Base-by-base conservation (phyloP, 2,113 vertebrate genomes). In the Psammodynastes pulverulentus region DNA sequence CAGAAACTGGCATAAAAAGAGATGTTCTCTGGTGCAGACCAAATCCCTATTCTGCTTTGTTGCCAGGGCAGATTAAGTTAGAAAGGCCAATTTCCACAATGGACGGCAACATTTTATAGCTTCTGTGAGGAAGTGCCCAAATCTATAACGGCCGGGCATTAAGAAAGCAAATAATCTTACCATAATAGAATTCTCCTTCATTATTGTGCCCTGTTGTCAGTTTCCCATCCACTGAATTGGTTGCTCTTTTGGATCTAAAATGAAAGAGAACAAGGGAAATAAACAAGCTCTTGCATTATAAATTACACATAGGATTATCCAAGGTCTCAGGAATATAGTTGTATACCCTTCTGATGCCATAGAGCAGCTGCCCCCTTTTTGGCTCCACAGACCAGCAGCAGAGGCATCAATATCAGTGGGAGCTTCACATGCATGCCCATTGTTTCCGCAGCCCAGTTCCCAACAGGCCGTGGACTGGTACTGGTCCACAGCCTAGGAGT, bases 201-300 rank as follows among this genome's bases (percentile, higher is more conserved):
- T 88, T 95, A 49, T 96, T 89, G 8, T 95, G 92, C 92, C 96
- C 96, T 5, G 97, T 93, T 79, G 39, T 9, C 56, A 95, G 54
- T 94, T 98, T 98, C 91, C 97, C 97, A 29, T 1, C 96, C 92
- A 95, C 93, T 51, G 94, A 94, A 89, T 96, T 96, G 93, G 96
- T 91, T 96, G 96, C 86, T 49, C 96, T 95, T 56, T 93, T 94
- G 56, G 97, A 95, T 92, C 96, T 95, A 89, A 94, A 97, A 97
- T 94, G 52, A 39, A 95, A 86, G 46, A 93, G 92, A n/a, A 87
- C 45, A 94, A 92, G 62, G 26, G 62, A 19, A 94, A 43, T 39
- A 23, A 53, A 39, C 23, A 93, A 90, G 89, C 89, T 0, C 21
- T 91, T 54, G 49, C 72, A 43, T 79, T 79, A 39, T 6, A 19